Conservation (phyloP, 2,113 vertebrate genomes). For the Strigops habroptila region DNA sequence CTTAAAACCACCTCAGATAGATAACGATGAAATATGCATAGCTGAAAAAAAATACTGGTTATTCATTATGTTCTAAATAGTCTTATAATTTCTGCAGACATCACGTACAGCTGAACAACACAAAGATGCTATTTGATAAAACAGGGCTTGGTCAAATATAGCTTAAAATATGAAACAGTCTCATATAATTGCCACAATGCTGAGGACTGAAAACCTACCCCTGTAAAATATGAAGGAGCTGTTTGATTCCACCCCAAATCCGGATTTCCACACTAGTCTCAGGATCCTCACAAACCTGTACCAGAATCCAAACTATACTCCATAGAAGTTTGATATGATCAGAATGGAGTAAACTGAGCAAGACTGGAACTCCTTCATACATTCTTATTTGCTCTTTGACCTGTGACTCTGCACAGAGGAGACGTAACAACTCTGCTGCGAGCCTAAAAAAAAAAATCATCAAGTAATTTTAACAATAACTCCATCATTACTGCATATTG, state of each 20-base stretch:
- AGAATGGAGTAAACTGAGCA: conserved; percentile 85
- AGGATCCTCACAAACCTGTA: conserved; percentile 88
- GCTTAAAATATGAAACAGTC: neutral
- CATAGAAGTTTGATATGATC: conserved; percentile 85
- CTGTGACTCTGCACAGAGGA: conserved; percentile 78
- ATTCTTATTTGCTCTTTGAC: conserved; percentile 85
- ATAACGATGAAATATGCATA: neutral
- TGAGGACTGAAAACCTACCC: conserved; percentile 65
- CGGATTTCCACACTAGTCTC: conserved; percentile 82
- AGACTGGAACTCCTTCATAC: conserved; percentile 81
- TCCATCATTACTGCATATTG: neutral
- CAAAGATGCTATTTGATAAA: neutral
- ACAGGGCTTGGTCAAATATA: neutral
- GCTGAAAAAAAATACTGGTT: neutral
- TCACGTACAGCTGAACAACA: neutral
- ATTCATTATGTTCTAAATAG: neutral
- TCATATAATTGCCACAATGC: neutral
- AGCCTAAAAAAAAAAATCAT: conserved; percentile 62
- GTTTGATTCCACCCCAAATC: conserved; percentile 89
- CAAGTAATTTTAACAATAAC: neutral
- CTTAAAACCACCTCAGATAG: neutral
- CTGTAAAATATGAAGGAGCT: conserved; percentile 84
- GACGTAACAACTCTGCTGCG: conserved; percentile 82
- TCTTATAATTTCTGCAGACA: neutral
- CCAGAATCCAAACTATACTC: conserved; percentile 87